Evolutionary conservation across 2,797 vertebrate species (phyloP).

Genomic region (Amblyraja radiata): DNA sequence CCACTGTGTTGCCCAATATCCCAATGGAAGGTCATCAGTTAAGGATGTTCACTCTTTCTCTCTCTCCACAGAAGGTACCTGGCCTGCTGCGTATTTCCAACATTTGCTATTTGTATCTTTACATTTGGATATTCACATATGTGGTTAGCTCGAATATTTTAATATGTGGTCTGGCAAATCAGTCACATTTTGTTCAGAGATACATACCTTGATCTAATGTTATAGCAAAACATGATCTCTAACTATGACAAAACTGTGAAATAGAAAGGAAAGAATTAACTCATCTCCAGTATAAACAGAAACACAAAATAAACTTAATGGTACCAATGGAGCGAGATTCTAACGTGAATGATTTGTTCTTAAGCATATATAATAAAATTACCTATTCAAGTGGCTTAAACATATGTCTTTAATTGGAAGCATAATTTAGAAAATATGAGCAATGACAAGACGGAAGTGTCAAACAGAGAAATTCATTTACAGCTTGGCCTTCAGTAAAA

Average conservation of each 20-base stretch:
- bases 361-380: background rate
- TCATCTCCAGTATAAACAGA: background rate
- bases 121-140: too few species aligned
- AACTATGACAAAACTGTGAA: background rate
- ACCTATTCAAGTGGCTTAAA: background rate
- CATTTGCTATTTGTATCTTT: too few species aligned
- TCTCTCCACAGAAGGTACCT: too few species aligned
- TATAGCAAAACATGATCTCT: background rate
- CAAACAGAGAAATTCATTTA: background rate
- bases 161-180: background rate
- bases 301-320: slow-evolving; percentile 13
- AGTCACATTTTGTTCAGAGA: background rate
- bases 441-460: background rate
- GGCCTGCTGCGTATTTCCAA: too few species aligned
- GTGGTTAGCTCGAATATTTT: background rate
- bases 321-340: background rate
- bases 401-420: background rate
- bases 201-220: background rate
- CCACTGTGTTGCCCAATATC: too few species aligned
- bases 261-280: background rate
- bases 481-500: background rate
- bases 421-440: background rate
- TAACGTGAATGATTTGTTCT: background rate
- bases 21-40: too few species aligned
- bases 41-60: too few species aligned